Evolutionary conservation across 2,888 invertebrate species (phyloP), one percentile per base, ranked within the genome.

Genomic region (Venusia cambrica): DNA sequence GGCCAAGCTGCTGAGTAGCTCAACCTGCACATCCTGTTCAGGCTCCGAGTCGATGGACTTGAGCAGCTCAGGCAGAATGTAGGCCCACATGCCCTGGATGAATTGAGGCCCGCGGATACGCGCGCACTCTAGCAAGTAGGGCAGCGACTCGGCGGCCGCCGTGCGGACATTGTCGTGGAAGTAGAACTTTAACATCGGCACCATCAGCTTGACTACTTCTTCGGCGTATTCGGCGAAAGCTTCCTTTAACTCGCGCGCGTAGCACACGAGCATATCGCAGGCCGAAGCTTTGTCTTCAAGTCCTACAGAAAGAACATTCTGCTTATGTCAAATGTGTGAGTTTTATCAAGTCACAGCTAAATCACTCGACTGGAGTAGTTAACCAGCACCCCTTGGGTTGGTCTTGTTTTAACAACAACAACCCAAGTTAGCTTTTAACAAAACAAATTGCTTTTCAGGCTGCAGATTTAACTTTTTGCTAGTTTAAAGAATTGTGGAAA

Each of bases 271-370:
- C 97, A 98, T 98, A 75, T 97, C 96, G 73, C 97, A 98, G 0
- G 98, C 98, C 1, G 96, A 96, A 0, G 97, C 96, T 72, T 98
- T 98, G 74, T 98, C 98, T 79, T 98, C 98, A 35, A 98, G 87
- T 49, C 97, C 93, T 90, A 45, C 2, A 15, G 25, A 36, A 5
- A n/a, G 12, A 26, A 15, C 5, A 30, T n/a, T n/a, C n/a, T n/a
- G n/a, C n/a, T n/a, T n/a, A n/a, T n/a, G n/a, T n/a, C n/a, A n/a
- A n/a, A n/a, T n/a, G n/a, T n/a, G n/a, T n/a, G n/a, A n/a, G n/a
- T n/a, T n/a, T n/a, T n/a, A n/a, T n/a, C n/a, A n/a, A n/a, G n/a
- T n/a, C n/a, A n/a, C n/a, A n/a, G n/a, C n/a, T n/a, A n/a, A n/a
- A n/a, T n/a, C n/a, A n/a, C n/a, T n/a, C n/a, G n/a, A n/a, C n/a